Conservation (phyloP, 2,888 invertebrate species). For the Tribolium freemani region DNA sequence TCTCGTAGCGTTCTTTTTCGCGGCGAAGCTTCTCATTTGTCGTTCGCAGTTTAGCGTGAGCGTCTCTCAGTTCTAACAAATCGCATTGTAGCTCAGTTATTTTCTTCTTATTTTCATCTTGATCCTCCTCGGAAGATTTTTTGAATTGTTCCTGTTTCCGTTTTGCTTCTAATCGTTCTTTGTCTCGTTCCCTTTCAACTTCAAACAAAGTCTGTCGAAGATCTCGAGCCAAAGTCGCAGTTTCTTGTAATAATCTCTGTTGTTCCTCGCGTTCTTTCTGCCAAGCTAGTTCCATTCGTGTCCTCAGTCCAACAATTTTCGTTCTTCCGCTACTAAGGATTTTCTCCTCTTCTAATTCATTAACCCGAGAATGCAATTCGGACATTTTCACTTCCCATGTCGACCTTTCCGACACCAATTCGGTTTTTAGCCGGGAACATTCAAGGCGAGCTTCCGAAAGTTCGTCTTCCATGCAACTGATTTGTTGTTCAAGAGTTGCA, state of each 20-base stretch:
- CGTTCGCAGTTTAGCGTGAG: conserved; percentile 90
- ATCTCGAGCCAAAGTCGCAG: conserved; percentile 90
- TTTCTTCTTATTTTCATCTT: conserved; percentile 90
- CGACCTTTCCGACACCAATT: conserved; percentile 90
- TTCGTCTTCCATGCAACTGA: conserved; percentile 89
- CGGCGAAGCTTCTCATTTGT: conserved; percentile 91
- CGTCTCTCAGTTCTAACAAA: conserved; percentile 88
- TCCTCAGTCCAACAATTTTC: conserved; percentile 87
- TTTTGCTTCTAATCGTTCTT: conserved; percentile 89
- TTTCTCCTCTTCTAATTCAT: conserved; percentile 91
- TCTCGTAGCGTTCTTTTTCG: conserved; percentile 88
- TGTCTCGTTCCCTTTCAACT: conserved; percentile 91
- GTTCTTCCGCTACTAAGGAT: conserved; percentile 86
- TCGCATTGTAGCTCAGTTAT: conserved; percentile 88
- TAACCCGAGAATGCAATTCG: conserved; percentile 89
- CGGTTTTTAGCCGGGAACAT: conserved; percentile 87
- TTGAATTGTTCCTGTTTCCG: conserved; percentile 88
- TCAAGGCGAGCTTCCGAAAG: conserved; percentile 87
- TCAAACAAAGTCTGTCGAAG: conserved; percentile 89
- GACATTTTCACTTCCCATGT: conserved; percentile 88
- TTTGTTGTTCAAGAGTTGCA: conserved; percentile 84
- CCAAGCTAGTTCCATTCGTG: conserved; percentile 93
- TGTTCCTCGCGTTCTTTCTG: conserved; percentile 95
- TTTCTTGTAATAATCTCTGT: conserved; percentile 90
- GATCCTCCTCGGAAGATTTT: conserved; percentile 88